phyloP scores from a whole-genome alignment of 2,888 invertebrate genomes.

The Cantharis nigra region DNA sequence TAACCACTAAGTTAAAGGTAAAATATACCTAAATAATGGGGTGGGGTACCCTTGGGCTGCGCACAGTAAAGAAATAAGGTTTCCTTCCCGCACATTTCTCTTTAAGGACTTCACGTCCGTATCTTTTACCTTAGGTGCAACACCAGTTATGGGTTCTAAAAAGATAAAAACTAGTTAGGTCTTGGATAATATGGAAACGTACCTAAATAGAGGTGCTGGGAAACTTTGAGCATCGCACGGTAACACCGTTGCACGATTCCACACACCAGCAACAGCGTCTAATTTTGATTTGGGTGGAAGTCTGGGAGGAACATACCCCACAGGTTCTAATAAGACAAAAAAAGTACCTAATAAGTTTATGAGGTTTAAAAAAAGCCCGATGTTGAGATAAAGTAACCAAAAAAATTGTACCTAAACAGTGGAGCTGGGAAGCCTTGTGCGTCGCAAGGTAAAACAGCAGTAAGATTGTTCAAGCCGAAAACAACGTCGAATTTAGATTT shows the following conservation, averaged over 20 bases:
- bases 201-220: slow-evolving; percentile 41
- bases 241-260: slow-evolving; percentile 47
- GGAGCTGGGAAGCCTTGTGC: slow-evolving; percentile 65
- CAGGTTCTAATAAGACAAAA: slow-evolving; percentile 58
- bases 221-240: slow-evolving; percentile 64
- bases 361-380: not conserved
- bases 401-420: slow-evolving; percentile 61
- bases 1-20: not conserved
- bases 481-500: slow-evolving; percentile 56
- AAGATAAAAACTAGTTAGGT: not conserved
- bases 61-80: slow-evolving; percentile 55
- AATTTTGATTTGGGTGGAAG: slow-evolving; percentile 59
- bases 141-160: slow-evolving; percentile 58
- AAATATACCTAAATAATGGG: slow-evolving; percentile 67
- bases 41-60: slow-evolving; percentile 62
- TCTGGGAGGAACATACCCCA: slow-evolving; percentile 62
- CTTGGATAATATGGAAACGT: slow-evolving; percentile 44
- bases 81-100: slow-evolving; percentile 47
- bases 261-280: slow-evolving; percentile 46
- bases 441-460: slow-evolving; percentile 58
- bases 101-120: slow-evolving; percentile 56
- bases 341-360: not conserved
- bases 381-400: not conserved
- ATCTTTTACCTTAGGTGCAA: slow-evolving; percentile 58
- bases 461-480: slow-evolving; percentile 38